Conservation (phyloP, 2,888 invertebrate genomes). For the Crioceris asparagi region DNA sequence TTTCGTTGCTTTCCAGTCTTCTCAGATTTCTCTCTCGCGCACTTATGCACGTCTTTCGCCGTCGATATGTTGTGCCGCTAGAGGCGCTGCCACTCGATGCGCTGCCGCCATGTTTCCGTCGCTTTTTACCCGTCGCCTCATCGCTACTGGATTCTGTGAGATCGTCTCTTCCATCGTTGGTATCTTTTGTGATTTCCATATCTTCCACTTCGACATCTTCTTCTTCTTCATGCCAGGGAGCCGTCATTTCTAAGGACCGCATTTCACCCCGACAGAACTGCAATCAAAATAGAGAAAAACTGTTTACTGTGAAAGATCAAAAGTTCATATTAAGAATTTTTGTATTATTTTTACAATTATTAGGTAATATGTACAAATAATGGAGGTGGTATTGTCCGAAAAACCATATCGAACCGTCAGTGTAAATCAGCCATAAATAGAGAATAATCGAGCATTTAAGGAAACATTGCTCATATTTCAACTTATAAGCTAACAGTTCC, state of each 20-base stretch:
- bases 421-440: no score
- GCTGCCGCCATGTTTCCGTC: conserved; percentile 37
- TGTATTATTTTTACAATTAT: no score
- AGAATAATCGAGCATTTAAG: no score
- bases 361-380: no score
- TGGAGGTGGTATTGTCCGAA: no score
- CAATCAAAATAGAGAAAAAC: no score
- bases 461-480: no score
- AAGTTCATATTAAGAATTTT: no score
- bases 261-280: no score
- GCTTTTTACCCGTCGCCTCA: conserved; percentile 35
- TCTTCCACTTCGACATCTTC: conserved; percentile 40
- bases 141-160: conserved; percentile 36
- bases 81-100: conserved; percentile 37
- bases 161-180: conserved; percentile 30
- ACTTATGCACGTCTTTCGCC: conserved; percentile 49
- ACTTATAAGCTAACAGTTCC: no score
- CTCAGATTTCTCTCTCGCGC: conserved; percentile 61
- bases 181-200: conserved; percentile 34
- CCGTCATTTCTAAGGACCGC: conserved; percentile 37
- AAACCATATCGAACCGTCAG: no score
- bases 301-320: no score
- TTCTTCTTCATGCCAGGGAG: conserved; percentile 38
- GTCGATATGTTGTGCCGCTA: conserved; percentile 35
- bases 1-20: conserved; percentile 66